These are phyloP conservation scores for Panulirus ornatus DNA, from an alignment of 1,140 invertebrate species.

Conservation along the genomic window DNA sequence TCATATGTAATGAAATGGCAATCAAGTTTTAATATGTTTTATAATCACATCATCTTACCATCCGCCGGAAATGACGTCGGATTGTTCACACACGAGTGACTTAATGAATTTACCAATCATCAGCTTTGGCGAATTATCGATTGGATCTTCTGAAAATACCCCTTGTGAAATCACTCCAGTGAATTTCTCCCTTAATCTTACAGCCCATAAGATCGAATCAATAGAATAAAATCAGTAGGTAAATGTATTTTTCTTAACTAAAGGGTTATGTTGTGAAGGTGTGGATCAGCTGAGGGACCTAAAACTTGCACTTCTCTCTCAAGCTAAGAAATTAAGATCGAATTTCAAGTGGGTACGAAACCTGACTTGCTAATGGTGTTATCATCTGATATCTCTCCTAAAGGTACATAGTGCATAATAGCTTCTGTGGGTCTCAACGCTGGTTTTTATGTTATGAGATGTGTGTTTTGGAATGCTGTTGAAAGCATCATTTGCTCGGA, in stretches of 20 bases:
- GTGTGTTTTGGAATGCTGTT: constrained; percentile 17
- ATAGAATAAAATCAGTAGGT: too few relatives aligned
- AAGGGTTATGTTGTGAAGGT: constrained; percentile 30
- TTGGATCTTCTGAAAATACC: constrained; percentile 32
- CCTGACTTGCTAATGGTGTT: constrained; percentile 39
- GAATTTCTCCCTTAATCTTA: background rate
- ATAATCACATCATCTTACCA: too few relatives aligned
- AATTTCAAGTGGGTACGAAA: constrained; percentile 39
- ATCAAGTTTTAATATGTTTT: too few relatives aligned
- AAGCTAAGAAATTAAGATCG: constrained; percentile 35
- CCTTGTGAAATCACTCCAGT: too few relatives aligned
- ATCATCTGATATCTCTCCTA: constrained; percentile 52
- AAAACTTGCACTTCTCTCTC: constrained; percentile 45
- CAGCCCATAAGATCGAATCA: background rate
- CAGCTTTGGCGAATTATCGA: constrained; percentile 51
- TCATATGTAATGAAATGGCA: too few relatives aligned
- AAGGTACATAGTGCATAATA: constrained; percentile 27
- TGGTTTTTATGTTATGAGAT: constrained; percentile 46
- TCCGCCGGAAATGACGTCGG: constrained; percentile 57
- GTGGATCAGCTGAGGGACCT: background rate
- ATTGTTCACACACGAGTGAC: too few relatives aligned
- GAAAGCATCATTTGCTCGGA: constrained; percentile 69
- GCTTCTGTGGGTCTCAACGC: constrained; percentile 13
- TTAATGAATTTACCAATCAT: too few relatives aligned
- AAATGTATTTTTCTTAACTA: constrained; percentile 36